A percentile compares a stretch with the other conserved stretches of the same genome.
Evolutionary conservation across 2,113 vertebrate genomes (phyloP).

Genomic region (Cygnus atratus): DNA sequence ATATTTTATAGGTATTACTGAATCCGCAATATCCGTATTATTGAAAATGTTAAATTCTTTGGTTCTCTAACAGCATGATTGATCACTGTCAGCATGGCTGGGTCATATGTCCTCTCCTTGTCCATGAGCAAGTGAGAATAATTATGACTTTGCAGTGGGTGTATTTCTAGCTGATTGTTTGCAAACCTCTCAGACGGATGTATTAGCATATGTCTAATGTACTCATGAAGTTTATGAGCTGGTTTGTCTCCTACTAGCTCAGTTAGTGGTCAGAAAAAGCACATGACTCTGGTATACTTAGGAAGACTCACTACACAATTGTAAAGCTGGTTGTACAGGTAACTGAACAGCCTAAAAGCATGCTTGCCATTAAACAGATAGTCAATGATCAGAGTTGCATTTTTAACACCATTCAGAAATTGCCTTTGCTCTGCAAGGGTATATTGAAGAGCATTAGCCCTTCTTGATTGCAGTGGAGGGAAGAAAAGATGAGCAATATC

Average conservation of each 20-base stretch:
- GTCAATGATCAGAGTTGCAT: not conserved
- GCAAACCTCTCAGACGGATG: not conserved
- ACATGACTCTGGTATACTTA: not conserved
- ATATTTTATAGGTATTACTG: not conserved
- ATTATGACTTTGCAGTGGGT: not conserved
- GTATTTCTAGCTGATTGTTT: not conserved
- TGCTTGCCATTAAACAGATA: not conserved
- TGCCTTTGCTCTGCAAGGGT: not conserved
- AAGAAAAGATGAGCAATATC: not conserved
- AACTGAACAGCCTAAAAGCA: not conserved
- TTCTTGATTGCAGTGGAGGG: not conserved
- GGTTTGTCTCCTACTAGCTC: not conserved
- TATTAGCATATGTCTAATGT: not conserved
- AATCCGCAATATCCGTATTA: not conserved
- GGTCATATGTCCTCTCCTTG: not conserved
- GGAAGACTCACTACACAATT: not conserved
- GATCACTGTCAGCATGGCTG: not conserved
- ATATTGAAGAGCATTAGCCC: not conserved
- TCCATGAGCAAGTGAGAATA: not conserved
- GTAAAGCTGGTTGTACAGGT: not conserved
- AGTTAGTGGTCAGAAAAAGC: not conserved
- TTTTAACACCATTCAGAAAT: not conserved
- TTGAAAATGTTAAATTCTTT: not conserved
- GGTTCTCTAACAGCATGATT: not conserved
- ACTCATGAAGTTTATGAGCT: not conserved